Evolutionary conservation across 2,797 vertebrate genomes (phyloP), one percentile per base, ranked within the genome.

Genomic region (Epinephelus coioides): DNA sequence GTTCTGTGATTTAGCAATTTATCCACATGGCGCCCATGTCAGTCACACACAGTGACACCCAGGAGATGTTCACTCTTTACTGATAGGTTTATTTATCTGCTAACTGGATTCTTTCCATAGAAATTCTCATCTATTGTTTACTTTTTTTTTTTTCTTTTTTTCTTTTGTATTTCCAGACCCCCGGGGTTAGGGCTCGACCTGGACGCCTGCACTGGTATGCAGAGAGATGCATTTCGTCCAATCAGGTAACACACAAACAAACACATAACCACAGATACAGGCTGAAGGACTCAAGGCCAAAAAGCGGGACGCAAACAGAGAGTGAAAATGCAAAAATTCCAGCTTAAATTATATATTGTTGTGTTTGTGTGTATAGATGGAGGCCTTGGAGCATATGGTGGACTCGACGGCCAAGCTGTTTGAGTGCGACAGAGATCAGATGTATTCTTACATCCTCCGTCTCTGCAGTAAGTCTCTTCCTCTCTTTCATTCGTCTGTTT

Each of bases 361-460:
- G n/a, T 84, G 30, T 74, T 38, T 70, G 38, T 83, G 40, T 78
- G 64, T 71, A 7, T 90, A 99, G 98, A 93, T 96, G 88, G 97
- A 97, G 86, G 0, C 88, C 63, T 92, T 99, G 93, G 97, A 99
- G 83, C 95, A 96, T 69, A 91, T 99, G 91, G 96, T 98, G 86
- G 96, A 97, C 49, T 88, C 97, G 89, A 98, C 98, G 17, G 70
- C 89, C 69, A 97, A 97, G 86, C 94, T 99, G 2, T 99, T 97
- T 92, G 97, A 98, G 78, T 98, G 97, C 6, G 97, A 99, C 91
- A 93, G 98, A 92, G 97, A 99, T 83, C 95, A 97, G 72, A 96
- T 99, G 95, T 99, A 99, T 89, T 94, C 92, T 87, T 96, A 89
- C 84, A 30, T 97, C 21, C 94, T 99, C 19, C 91, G 93, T 0